These are phyloP conservation scores for Baccha elongata DNA, from an alignment of 2,888 invertebrate species.

Conservation along the genomic window DNA sequence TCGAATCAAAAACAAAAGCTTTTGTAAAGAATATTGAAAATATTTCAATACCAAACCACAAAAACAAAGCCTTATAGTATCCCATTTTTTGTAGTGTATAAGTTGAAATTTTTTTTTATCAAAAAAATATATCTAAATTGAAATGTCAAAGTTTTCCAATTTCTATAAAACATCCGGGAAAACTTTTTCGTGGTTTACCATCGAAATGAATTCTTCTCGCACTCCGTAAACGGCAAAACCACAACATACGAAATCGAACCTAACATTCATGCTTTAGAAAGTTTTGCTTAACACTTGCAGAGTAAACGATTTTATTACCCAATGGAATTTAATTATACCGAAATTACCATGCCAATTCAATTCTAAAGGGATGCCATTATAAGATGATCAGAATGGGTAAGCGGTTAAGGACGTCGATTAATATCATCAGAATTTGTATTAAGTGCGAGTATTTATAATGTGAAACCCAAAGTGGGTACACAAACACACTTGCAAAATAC, in stretches of 20 bases:
- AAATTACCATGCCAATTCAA: constrained; percentile 60
- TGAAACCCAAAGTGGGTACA: neutral
- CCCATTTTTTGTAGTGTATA: no score
- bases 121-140: constrained; percentile 24
- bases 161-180: constrained; percentile 30
- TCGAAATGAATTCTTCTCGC: constrained; percentile 30
- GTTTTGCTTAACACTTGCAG: constrained; percentile 24
- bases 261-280: constrained; percentile 7
- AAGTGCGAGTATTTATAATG: constrained; percentile 13
- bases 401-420: neutral
- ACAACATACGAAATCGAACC: constrained; percentile 50
- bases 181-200: constrained; percentile 45
- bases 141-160: constrained; percentile 64
- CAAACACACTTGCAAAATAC: neutral
- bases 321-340: constrained; percentile 68
- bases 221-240: constrained; percentile 9
- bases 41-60: no score
- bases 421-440: constrained; percentile 2
- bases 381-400: constrained; percentile 8
- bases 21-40: no score
- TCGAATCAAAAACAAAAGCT: no score
- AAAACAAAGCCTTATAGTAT: no score
- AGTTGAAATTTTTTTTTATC: no score
- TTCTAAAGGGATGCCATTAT: constrained; percentile 12
- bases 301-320: constrained; percentile 47